Conservation (phyloP, 2,113 vertebrate species). For the Phrynosoma platyrhinos region DNA sequence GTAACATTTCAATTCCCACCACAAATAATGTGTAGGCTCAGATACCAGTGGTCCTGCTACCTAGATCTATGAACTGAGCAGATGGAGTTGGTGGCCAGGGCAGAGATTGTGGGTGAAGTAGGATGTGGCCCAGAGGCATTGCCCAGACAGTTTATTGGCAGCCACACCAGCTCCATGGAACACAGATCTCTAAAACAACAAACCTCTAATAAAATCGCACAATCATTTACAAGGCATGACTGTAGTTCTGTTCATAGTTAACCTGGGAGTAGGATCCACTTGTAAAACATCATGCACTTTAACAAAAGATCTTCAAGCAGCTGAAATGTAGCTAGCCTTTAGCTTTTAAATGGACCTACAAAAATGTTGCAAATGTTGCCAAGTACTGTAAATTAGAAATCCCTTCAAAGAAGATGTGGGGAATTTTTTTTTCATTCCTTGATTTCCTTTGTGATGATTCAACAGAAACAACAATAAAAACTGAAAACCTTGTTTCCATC, state of each 20-base stretch:
- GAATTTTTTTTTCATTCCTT: not conserved
- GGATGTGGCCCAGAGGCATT: too few relatives aligned
- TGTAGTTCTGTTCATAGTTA: not conserved
- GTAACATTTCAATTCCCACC: too few relatives aligned
- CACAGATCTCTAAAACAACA: not conserved
- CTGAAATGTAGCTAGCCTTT: not conserved
- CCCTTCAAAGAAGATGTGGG: too few relatives aligned
- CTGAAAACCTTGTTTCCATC: not conserved
- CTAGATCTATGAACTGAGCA: too few relatives aligned
- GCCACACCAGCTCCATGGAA: not conserved
- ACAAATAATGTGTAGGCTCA: too few relatives aligned
- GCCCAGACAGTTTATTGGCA: not conserved
- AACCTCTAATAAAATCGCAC: not conserved
- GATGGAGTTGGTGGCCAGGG: too few relatives aligned
- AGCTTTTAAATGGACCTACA: not conserved
- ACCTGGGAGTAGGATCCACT: not conserved
- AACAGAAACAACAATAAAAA: not conserved
- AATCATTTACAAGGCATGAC: not conserved
- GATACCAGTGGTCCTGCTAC: too few relatives aligned
- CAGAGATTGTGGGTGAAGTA: too few relatives aligned
- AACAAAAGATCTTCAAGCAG: not conserved
- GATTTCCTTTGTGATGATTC: not conserved
- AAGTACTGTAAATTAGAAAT: too few relatives aligned
- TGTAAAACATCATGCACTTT: not conserved
- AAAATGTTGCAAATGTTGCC: too few relatives aligned